These are phyloP conservation scores for Metridium senile DNA, from an alignment of 92 coral and sea anemone genomes.

Conservation along the genomic window DNA sequence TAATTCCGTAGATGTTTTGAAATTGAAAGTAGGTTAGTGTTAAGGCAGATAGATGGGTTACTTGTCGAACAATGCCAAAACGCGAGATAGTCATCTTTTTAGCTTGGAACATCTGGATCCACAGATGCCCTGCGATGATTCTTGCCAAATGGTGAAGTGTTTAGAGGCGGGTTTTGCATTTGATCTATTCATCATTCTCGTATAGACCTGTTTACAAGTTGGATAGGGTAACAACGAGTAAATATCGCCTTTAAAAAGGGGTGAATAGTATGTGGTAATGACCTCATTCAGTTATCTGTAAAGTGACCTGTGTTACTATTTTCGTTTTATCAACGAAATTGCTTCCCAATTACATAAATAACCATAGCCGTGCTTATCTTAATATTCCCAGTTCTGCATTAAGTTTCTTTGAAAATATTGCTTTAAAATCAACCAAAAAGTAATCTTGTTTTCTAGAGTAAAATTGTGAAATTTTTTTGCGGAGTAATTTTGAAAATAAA, in stretches of 20 bases:
- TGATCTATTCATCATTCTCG: not conserved
- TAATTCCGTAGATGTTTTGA: not conserved
- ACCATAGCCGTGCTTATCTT: not conserved
- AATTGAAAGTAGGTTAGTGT: not conserved
- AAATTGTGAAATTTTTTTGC: too few relatives aligned
- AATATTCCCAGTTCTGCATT: too few relatives aligned
- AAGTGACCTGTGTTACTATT: not conserved
- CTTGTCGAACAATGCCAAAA: constrained; percentile 17
- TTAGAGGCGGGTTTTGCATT: constrained; percentile 2
- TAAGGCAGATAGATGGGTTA: constrained; percentile 16
- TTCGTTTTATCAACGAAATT: not conserved
- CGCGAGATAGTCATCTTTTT: not conserved
- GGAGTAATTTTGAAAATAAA: too few relatives aligned
- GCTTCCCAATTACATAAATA: not conserved
- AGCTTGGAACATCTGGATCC: constrained; percentile 35
- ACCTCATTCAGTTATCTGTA: not conserved
- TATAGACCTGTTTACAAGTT: not conserved
- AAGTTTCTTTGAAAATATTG: too few relatives aligned
- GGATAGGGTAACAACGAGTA: not conserved
- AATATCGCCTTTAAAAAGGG: not conserved
- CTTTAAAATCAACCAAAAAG: too few relatives aligned
- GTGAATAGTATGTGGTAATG: not conserved
- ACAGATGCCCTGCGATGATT: constrained; percentile 36
- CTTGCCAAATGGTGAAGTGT: constrained; percentile 28
- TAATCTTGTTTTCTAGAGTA: too few relatives aligned